phyloP scores from a whole-genome alignment of 1,140 invertebrate species.

The Macrotrachela quadricornifera region DNA sequence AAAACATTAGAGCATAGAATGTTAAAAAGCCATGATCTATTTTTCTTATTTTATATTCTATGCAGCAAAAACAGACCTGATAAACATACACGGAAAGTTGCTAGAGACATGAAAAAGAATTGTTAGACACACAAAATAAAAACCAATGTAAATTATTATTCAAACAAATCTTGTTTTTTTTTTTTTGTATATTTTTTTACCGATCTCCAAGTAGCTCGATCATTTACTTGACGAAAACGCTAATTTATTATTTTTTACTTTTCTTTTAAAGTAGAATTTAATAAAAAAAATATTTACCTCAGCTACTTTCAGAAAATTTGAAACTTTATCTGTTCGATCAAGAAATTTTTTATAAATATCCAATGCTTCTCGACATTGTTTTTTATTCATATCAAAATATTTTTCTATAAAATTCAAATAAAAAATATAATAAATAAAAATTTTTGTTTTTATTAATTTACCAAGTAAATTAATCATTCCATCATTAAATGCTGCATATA shows the following conservation, averaged over 20 bases:
- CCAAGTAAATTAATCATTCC: slow-evolving; percentile 92
- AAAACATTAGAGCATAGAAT: too few species aligned
- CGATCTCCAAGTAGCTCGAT: too few species aligned
- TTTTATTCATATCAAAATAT: slow-evolving; percentile 99
- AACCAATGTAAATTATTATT: not conserved
- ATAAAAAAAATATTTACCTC: slow-evolving; percentile 46
- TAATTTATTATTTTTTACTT: too few species aligned
- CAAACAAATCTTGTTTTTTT: slow-evolving; percentile 4
- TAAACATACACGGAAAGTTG: too few species aligned
- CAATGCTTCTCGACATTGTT: slow-evolving; percentile 75
- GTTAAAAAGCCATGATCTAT: not conserved
- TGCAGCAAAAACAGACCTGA: too few species aligned
- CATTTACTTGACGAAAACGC: too few species aligned
- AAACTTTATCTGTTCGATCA: slow-evolving; percentile 90
- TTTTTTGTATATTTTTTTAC: too few species aligned
- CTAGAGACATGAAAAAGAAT: not conserved
- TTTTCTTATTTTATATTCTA: not conserved
- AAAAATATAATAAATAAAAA: not conserved
- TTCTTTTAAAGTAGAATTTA: too few species aligned
- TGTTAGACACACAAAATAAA: too few species aligned
- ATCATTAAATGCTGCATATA: slow-evolving; percentile 99
- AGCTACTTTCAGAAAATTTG: slow-evolving; percentile 88
- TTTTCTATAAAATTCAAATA: slow-evolving; percentile 33
- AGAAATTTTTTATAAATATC: slow-evolving; percentile 98
- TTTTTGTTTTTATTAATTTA: slow-evolving; percentile 16